These are phyloP conservation scores for Umimayanthus kanabou DNA, from an alignment of 92 coral and sea anemone genomes.

Conservation along the genomic window DNA sequence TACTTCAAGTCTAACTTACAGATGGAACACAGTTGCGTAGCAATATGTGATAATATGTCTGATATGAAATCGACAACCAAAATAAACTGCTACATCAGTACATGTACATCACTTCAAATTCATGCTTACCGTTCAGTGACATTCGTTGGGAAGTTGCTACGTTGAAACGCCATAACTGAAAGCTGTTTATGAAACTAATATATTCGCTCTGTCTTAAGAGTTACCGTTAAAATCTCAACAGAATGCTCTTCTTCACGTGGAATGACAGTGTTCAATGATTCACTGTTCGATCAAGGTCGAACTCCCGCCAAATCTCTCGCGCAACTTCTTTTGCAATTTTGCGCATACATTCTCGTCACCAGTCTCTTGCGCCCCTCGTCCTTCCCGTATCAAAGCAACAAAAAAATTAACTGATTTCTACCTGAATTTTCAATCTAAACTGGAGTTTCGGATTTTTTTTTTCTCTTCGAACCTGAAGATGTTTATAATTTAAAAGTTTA, in stretches of 20 bases:
- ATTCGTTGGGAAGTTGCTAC: not conserved
- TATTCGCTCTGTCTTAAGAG: not conserved
- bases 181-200: not conserved
- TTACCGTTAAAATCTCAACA: not conserved
- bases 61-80: constrained; percentile 1
- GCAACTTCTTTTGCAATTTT: not conserved
- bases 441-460: not conserved
- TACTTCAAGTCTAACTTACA: not conserved
- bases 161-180: not conserved
- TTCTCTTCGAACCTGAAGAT: not conserved
- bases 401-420: too few relatives aligned
- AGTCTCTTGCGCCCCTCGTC: not conserved
- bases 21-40: not conserved
- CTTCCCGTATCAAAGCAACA: too few relatives aligned
- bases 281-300: constrained; percentile 4
- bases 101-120: not conserved
- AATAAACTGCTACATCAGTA: not conserved
- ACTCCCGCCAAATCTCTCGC: constrained; percentile 33
- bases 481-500: too few relatives aligned
- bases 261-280: not conserved
- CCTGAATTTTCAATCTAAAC: too few relatives aligned
- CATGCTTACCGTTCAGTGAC: constrained; percentile 20
- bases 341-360: constrained; percentile 8
- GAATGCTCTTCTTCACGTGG: not conserved
- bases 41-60: too few relatives aligned